Percentiles rank a stretch among this genome's conserved stretches.
phyloP scores from a whole-genome alignment of 1,140 invertebrate genomes.

The Lethrus apterus region DNA sequence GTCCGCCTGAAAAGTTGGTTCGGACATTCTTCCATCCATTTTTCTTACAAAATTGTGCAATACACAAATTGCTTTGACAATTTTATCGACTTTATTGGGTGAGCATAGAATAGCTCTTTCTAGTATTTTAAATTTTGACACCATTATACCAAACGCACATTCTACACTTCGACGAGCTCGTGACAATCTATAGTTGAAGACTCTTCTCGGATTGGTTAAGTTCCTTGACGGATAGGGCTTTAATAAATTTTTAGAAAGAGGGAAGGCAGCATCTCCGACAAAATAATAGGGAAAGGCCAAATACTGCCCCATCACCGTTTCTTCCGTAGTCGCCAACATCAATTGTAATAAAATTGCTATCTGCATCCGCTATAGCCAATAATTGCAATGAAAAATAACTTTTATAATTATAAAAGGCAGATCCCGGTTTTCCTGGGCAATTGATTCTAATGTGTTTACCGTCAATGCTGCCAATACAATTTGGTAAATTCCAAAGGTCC shows the following conservation, averaged over 20 bases:
- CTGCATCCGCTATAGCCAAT: conserved; percentile 39
- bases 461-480: background rate
- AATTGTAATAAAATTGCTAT: conserved; percentile 38
- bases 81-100: conserved; percentile 4
- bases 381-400: conserved; percentile 38
- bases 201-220: conserved; percentile 5
- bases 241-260: conserved; percentile 15
- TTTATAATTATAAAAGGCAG: conserved; percentile 42
- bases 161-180: conserved; percentile 1
- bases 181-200: conserved; percentile 8
- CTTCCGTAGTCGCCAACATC: conserved; percentile 38
- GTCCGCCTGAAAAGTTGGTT: too few relatives aligned
- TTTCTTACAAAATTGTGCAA: conserved; percentile 16
- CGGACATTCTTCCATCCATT: background rate
- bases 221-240: conserved; percentile 15
- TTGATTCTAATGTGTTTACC: background rate
- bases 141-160: conserved; percentile 5
- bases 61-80: conserved; percentile 13
- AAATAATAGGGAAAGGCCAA: conserved; percentile 23
- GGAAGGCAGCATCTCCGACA: conserved; percentile 19
- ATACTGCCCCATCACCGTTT: conserved; percentile 32
- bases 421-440: conserved; percentile 33
- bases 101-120: conserved; percentile 3
- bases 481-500: background rate
- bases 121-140: conserved; percentile 13